Base-by-base conservation (phyloP, 37 sponge, comb jelly and placozoan species). In the Ephydatia muelleri region DNA sequence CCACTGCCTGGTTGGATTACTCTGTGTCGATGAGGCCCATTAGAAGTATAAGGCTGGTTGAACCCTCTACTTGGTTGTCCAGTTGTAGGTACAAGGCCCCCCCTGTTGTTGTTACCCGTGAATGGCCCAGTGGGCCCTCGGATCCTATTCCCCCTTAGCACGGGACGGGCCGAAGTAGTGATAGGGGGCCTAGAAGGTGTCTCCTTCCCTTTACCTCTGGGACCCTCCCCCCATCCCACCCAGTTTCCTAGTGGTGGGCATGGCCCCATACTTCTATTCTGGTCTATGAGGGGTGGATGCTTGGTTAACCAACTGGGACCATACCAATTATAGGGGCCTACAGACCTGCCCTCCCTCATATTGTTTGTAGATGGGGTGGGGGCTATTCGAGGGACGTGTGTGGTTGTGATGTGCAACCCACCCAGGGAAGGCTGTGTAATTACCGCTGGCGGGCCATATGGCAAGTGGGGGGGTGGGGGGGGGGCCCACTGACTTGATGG, bases 1-100 rank as follows among this genome's bases (percentile, higher is more conserved):
- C 57, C 57, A 57, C 57, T 57, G 57, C 57, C 57, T 57, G 57
- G 57, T 57, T 57, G 57, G 57, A 57, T 57, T 57, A 57, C 57
- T 57, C 57, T 57, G 57, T 57, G 57, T 57, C 57, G 57, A 57
- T 57, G 57, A 57, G 57, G 57, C 57, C 57, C 57, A 57, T 57
- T 57, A 57, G 57, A 57, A 57, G 57, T 57, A 57, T 57, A 57
- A 57, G 57, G 57, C 57, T 57, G 57, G 57, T 57, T 57, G 57
- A 57, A 57, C 57, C 57, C 57, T 57, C 57, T 57, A 57, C 57
- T 57, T 57, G 57, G 57, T 57, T 57, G 57, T 57, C 57, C 57
- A 57, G 57, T 57, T 57, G 57, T 57, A 57, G 57, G 57, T 57
- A 57, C 57, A 57, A 57, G 57, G 57, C 57, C 57, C 57, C 57